Conservation (phyloP, 2,113 vertebrate genomes). For the Ellobius talpinus region DNA sequence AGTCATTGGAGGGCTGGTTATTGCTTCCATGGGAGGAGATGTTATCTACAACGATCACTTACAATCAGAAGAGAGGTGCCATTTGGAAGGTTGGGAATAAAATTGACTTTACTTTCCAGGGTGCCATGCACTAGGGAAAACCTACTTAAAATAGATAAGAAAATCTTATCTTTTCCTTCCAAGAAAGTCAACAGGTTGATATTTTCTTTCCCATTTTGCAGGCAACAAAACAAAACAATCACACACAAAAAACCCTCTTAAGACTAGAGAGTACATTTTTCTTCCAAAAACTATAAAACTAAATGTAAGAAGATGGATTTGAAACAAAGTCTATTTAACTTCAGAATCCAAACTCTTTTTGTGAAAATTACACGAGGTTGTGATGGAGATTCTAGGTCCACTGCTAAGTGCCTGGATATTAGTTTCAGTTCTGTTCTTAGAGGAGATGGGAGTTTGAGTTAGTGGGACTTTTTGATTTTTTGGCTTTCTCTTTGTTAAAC, state of each 20-base stretch:
- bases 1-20: neutral
- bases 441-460: neutral
- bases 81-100: neutral
- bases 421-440: neutral
- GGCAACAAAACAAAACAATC: neutral
- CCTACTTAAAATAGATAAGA: neutral
- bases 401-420: neutral
- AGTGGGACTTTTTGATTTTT: neutral
- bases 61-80: neutral
- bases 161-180: neutral
- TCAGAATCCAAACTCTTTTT: neutral
- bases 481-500: neutral
- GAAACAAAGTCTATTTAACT: neutral
- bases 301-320: neutral
- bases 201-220: constrained; percentile 25
- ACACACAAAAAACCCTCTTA: neutral
- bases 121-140: no score
- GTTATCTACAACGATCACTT: neutral
- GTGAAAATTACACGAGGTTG: neutral
- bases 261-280: neutral
- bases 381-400: neutral
- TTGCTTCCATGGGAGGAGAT: neutral
- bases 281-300: neutral
- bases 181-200: neutral
- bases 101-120: neutral